phyloP scores from a whole-genome alignment of 2,888 invertebrate genomes.

The Oconnorella tubifera region DNA sequence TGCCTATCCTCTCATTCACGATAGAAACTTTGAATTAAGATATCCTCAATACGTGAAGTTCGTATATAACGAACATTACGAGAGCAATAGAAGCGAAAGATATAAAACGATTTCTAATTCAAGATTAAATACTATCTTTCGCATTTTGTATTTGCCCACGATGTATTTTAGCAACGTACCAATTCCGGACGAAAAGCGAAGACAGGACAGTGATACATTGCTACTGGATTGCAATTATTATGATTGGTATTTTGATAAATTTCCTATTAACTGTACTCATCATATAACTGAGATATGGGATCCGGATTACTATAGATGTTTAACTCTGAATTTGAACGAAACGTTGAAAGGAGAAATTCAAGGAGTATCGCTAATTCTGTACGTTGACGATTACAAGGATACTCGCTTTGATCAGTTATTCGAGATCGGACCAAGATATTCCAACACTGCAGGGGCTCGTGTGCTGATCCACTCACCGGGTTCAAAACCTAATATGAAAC shows the following conservation, averaged over 20 bases:
- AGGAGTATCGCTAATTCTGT: not conserved
- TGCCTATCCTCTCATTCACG: not conserved
- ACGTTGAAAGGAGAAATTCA: not conserved
- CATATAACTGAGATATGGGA: not conserved
- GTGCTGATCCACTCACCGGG: slow-evolving; percentile 2
- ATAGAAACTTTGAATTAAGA: not conserved
- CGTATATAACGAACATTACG: no score
- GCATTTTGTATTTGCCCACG: no score
- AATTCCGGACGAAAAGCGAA: not conserved
- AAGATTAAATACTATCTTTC: not conserved
- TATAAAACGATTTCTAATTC: not conserved
- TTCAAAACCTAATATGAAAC: not conserved
- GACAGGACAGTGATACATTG: not conserved
- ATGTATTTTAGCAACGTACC: not conserved
- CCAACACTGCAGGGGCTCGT: not conserved
- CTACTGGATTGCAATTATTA: not conserved
- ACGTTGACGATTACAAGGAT: not conserved
- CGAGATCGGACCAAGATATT: not conserved
- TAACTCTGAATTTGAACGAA: not conserved
- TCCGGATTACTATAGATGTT: not conserved
- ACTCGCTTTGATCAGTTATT: no score
- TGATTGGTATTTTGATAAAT: not conserved
- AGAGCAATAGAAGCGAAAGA: not conserved
- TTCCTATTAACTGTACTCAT: not conserved
- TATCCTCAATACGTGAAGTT: not conserved